These are phyloP conservation scores for Euthynnus affinis DNA, from an alignment of 2,797 vertebrate species.

Conservation along the genomic window DNA sequence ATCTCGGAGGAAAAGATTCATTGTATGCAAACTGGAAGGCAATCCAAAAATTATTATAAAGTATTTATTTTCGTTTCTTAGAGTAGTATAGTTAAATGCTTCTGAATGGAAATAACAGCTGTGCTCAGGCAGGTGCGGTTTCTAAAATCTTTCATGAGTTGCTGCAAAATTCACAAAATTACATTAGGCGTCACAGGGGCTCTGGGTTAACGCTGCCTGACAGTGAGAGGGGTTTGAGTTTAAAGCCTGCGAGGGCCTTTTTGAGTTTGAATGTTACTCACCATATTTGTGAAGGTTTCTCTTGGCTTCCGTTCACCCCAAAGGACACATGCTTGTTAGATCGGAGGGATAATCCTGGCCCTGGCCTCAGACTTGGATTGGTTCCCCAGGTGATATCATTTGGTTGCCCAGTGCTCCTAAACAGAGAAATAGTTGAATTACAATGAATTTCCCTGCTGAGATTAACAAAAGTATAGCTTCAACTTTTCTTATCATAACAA, in stretches of 20 bases:
- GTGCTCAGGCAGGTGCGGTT: not conserved
- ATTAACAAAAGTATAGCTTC: not conserved
- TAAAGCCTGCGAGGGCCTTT: not conserved
- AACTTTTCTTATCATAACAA: not conserved
- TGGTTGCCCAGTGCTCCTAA: not conserved
- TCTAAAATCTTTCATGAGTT: conserved; percentile 4
- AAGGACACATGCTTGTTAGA: not conserved
- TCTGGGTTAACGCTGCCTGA: not conserved
- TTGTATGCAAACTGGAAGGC: not conserved
- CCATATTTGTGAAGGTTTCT: not conserved
- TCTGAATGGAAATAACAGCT: conserved; percentile 12
- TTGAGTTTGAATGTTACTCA: not conserved
- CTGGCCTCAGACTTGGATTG: not conserved
- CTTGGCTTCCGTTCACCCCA: not conserved
- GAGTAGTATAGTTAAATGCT: not conserved
- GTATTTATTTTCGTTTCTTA: not conserved
- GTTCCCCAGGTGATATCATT: not conserved
- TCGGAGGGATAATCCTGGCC: not conserved
- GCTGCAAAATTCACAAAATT: not conserved
- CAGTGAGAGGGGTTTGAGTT: not conserved
- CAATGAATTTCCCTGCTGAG: not conserved
- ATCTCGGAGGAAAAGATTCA: not conserved
- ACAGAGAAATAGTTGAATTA: not conserved
- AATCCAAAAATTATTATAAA: not conserved
- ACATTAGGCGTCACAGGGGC: not conserved